Evolutionary conservation across 2,113 vertebrate species (phyloP).

Genomic region (Chiloscyllium plagiosum): DNA sequence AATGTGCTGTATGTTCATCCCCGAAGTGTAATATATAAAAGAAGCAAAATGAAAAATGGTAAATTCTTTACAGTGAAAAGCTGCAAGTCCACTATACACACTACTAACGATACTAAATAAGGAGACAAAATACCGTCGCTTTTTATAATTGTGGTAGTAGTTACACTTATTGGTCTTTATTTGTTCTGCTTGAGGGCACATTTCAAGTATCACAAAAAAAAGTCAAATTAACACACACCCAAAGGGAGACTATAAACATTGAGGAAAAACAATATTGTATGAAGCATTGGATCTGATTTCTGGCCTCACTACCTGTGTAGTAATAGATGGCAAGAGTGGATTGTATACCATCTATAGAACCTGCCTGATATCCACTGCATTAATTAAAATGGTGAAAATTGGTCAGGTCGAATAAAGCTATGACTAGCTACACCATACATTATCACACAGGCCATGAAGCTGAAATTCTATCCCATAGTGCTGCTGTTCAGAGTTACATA

Average conservation of each 20-base stretch:
- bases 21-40: background rate
- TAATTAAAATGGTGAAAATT: background rate
- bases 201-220: conserved; percentile 12
- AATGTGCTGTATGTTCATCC: background rate
- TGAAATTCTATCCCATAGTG: background rate
- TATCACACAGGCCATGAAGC: background rate
- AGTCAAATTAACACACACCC: background rate
- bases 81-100: background rate
- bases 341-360: background rate
- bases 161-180: background rate
- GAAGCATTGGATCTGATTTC: too few relatives aligned
- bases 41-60: background rate
- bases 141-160: background rate
- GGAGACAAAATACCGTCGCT: conserved; percentile 4
- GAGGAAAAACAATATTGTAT: background rate
- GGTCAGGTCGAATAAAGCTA: background rate
- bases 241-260: background rate
- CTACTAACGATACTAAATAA: background rate
- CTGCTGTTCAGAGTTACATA: background rate
- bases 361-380: background rate
- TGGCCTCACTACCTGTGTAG: too few relatives aligned
- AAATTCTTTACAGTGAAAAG: background rate
- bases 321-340: background rate
- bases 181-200: background rate
- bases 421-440: background rate